These are phyloP conservation scores for Henricia sp. DNA, from an alignment of 53 echinoderm and acorn worm species.

Conservation along the genomic window DNA sequence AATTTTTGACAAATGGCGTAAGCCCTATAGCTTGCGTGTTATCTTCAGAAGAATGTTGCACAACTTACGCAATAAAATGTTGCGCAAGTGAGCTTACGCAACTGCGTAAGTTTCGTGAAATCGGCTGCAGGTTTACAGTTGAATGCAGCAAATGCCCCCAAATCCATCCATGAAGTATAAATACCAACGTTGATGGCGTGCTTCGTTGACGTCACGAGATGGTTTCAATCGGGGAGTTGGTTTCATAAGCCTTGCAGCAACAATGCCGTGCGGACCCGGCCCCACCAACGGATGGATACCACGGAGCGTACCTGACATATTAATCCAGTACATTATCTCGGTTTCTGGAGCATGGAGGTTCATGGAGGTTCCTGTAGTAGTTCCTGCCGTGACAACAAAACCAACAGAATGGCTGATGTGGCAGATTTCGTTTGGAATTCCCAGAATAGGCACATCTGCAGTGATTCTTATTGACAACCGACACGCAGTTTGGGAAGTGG, in stretches of 20 bases:
- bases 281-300: constrained; percentile 27
- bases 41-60: too few species aligned
- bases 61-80: too few species aligned
- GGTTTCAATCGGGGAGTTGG: background rate
- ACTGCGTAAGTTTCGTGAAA: too few species aligned
- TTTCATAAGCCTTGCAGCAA: background rate
- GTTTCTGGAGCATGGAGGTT: constrained; percentile 20
- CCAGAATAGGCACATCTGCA: constrained; percentile 10
- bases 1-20: too few species aligned
- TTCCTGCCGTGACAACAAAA: constrained; percentile 39
- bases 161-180: constrained; percentile 31
- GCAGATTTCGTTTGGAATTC: constrained; percentile 26
- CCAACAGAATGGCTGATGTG: constrained; percentile 5
- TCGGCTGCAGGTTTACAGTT: too few species aligned
- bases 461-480: background rate
- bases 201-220: background rate
- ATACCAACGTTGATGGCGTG: background rate
- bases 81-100: too few species aligned
- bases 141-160: constrained; percentile 44
- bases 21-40: too few species aligned
- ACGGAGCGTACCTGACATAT: background rate
- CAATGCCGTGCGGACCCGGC: constrained; percentile 15
- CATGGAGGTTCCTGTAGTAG: constrained; percentile 14
- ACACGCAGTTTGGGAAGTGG: background rate
- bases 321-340: constrained; percentile 41